Base-by-base conservation (phyloP, 2,797 vertebrate species). In the Moxostoma hubbsi region DNA sequence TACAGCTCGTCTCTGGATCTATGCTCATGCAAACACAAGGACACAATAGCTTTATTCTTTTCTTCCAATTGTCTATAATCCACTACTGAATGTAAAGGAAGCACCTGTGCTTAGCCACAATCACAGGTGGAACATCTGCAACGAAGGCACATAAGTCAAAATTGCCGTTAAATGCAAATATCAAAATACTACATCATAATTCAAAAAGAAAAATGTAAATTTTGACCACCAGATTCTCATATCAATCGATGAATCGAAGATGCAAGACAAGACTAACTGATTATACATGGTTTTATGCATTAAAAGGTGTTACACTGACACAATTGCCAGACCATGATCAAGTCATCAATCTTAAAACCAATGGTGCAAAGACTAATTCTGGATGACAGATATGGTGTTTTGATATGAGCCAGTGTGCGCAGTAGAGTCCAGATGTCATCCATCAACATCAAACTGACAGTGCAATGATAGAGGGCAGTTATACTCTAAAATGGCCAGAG, bases 391-490 rank as follows among this genome's bases (percentile, higher is more conserved):
- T 64, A 63, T 15, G 7, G 46, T 63, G 49, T 43, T 15, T 36
- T 75, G 18, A 75, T 24, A 64, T 53, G 51, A 67, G 46, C 51
- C 18, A 49, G 16, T 46, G 54, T 49, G 50, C 57, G 55, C 45
- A 47, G 72, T 54, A 18, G 0, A 11, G 36, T 15, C 62, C 18
- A 73, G 18, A 79, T 62, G 63, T 67, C 50, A 81, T 81, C 61
- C 58, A 74, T 86, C 79, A 80, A 18, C 67, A 58, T 73, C 72
- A 64, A 54, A 13, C 72, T 59, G 77, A 73, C 59, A 73, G 68
- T 67, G 45, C 59, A 67, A 74, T 72, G 61, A 82, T 47, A 69
- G 69, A 62, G 66, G 57, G 73, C 83, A 80, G 83, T 83, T 83
- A 81, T 79, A 67, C 75, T 63, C 80, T 36, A 66, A 83, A 81